Conservation (phyloP, 2,888 invertebrate species). For the Eupithecia subfuscata region DNA sequence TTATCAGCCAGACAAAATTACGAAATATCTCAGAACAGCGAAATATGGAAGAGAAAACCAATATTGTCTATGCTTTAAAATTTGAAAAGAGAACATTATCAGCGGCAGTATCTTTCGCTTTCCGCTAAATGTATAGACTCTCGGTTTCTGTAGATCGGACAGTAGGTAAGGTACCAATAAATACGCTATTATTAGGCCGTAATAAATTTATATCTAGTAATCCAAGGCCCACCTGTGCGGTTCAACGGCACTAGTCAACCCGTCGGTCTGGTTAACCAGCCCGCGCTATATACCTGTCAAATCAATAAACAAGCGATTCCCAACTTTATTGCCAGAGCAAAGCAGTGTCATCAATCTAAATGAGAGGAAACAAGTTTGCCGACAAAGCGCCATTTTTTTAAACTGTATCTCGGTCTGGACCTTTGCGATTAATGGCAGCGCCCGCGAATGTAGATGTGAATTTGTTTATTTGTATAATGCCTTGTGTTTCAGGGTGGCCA, state of each 20-base stretch:
- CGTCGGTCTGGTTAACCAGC: conserved; percentile 75
- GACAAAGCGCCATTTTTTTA: conserved; percentile 74
- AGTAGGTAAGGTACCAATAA: conserved; percentile 57
- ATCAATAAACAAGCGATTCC: conserved; percentile 62
- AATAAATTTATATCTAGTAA: conserved; percentile 80
- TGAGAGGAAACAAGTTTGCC: conserved; percentile 61
- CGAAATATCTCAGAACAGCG: neutral
- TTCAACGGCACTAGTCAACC: conserved; percentile 80
- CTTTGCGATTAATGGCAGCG: conserved; percentile 69
- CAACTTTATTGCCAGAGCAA: conserved; percentile 59
- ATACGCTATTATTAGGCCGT: conserved; percentile 73
- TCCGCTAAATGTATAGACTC: conserved; percentile 47
- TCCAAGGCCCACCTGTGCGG: conserved; percentile 80
- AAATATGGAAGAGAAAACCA: neutral
- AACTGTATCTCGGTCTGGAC: conserved; percentile 70
- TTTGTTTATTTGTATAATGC: conserved; percentile 43
- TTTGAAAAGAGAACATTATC: conserved; percentile 30
- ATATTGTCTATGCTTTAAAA: neutral
- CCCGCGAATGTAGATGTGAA: conserved; percentile 53
- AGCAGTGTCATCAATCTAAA: conserved; percentile 53
- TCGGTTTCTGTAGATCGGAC: conserved; percentile 55
- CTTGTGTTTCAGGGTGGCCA: conserved; percentile 59
- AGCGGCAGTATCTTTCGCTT: conserved; percentile 43
- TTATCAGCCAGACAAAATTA: neutral
- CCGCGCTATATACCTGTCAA: conserved; percentile 70